These are phyloP conservation scores for Conistra vaccinii DNA, from an alignment of 2,888 invertebrate genomes.

Conservation along the genomic window DNA sequence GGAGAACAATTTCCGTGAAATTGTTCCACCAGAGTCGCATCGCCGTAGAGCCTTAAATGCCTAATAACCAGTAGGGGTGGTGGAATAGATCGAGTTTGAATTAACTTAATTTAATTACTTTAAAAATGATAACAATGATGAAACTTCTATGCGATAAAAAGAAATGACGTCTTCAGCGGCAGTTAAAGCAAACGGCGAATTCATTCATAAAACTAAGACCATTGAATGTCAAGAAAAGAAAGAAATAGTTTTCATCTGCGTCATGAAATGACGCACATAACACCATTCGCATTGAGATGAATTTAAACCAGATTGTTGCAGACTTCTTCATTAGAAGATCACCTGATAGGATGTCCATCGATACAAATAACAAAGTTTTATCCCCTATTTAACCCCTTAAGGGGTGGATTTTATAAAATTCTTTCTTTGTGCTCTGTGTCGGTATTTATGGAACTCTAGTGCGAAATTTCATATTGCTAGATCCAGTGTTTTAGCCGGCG, in stretches of 20 bases:
- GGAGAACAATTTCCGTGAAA: too few species aligned
- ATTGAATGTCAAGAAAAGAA: slow-evolving; percentile 1
- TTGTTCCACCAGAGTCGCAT: too few species aligned
- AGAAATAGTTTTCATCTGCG: slow-evolving; percentile 28
- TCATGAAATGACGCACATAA: slow-evolving; percentile 32
- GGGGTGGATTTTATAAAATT: background rate
- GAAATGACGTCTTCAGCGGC: background rate
- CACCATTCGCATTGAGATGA: background rate
- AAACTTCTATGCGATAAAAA: background rate
- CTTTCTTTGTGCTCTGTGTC: background rate
- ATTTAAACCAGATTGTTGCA: slow-evolving; percentile 4
- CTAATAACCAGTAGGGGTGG: too few species aligned
- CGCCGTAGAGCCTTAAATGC: too few species aligned
- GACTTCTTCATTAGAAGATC: background rate
- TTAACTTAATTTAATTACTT: too few species aligned
- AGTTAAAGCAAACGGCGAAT: slow-evolving; percentile 3
- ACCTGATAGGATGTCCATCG: background rate
- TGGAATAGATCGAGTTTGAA: too few species aligned
- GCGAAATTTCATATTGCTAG: background rate
- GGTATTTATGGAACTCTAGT: background rate
- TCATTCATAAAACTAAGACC: slow-evolving; percentile 35
- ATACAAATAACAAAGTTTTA: background rate
- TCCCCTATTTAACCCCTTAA: background rate
- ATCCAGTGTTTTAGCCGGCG: background rate
- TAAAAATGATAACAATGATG: too few species aligned